Percentiles rank a stretch among this genome's conserved stretches.
phyloP scores from a whole-genome alignment of 2,113 vertebrate species.

The Calidris pugnax region DNA sequence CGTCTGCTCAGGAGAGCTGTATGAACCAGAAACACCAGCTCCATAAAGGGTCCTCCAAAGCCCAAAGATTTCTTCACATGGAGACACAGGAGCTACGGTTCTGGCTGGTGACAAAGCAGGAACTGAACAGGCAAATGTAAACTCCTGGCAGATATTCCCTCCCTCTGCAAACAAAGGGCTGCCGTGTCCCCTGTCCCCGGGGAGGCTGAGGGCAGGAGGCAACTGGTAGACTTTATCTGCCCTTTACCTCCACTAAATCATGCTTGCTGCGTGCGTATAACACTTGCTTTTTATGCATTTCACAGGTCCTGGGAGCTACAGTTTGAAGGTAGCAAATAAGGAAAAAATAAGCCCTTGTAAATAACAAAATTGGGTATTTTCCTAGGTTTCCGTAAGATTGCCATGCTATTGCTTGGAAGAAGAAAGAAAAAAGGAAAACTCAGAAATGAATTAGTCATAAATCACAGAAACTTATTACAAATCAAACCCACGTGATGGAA shows the following conservation, averaged over 20 bases:
- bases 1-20: not conserved
- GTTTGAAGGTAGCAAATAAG: not conserved
- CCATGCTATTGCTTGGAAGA: not conserved
- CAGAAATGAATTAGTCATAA: not conserved
- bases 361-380: not conserved
- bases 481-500: not conserved
- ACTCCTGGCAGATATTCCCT: not conserved
- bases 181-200: not conserved
- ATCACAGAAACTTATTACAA: not conserved
- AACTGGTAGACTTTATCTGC: not conserved
- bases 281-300: not conserved
- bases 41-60: not conserved
- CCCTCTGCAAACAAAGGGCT: not conserved
- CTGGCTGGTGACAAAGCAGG: not conserved
- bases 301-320: not conserved
- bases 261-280: not conserved
- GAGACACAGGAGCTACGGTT: not conserved
- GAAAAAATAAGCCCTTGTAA: not conserved
- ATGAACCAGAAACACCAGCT: not conserved
- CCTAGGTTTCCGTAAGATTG: not conserved
- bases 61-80: not conserved
- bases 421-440: not conserved
- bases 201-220: not conserved
- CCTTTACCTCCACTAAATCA: not conserved
- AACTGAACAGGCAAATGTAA: not conserved